A percentile compares a stretch with the other conserved stretches of the same genome.
phyloP scores from a whole-genome alignment of 2,113 vertebrate genomes.

The Protobothrops flavoviridis region DNA sequence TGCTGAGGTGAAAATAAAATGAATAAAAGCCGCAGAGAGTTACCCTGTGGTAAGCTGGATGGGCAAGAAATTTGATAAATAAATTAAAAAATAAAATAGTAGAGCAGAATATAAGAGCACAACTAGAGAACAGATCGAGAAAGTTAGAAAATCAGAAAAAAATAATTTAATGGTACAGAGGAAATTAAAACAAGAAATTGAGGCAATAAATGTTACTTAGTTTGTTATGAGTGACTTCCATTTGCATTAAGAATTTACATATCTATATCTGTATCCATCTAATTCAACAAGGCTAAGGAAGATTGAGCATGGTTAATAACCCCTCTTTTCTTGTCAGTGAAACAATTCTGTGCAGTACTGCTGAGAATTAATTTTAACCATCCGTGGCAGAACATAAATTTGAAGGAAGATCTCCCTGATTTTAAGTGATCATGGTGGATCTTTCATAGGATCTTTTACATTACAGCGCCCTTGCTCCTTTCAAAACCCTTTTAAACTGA shows the following conservation, averaged over 20 bases:
- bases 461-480: background rate
- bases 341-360: background rate
- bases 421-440: background rate
- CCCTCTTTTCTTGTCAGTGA: background rate
- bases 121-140: background rate
- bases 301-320: background rate
- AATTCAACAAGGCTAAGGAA: background rate
- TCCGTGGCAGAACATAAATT: background rate
- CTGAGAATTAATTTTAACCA: background rate
- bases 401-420: background rate
- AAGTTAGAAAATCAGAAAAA: background rate
- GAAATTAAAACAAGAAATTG: background rate
- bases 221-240: background rate
- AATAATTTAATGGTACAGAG: background rate
- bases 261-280: background rate
- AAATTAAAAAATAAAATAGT: slow-evolving; percentile 31
- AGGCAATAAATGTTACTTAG: background rate
- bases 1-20: slow-evolving; percentile 36
- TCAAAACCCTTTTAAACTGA: background rate
- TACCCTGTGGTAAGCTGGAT: no score
- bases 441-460: background rate
- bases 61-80: no score
- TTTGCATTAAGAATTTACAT: background rate
- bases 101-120: background rate
- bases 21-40: no score